These are phyloP conservation scores for Engraulis encrasicolus DNA, from an alignment of 2,113 vertebrate species.

Conservation along the genomic window DNA sequence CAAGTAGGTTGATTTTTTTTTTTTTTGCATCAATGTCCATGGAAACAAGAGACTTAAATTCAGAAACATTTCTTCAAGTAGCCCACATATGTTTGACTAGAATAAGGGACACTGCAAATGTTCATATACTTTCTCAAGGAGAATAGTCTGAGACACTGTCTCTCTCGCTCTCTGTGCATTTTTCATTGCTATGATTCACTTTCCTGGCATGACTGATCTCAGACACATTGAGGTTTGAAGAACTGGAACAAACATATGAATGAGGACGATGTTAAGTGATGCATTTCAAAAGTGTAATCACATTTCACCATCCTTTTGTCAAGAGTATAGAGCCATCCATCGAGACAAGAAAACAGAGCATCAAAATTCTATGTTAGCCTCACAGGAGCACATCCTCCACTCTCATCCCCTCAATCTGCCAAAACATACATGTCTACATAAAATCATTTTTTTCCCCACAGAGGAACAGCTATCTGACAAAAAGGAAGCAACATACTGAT, in stretches of 20 bases:
- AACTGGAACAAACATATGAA: not conserved
- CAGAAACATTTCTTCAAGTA: no score
- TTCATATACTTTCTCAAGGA: no score
- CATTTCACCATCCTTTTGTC: not conserved
- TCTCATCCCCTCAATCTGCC: not conserved
- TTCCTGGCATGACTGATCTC: not conserved
- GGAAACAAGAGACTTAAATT: no score
- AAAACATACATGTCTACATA: not conserved
- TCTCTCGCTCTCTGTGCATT: not conserved
- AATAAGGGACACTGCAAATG: no score
- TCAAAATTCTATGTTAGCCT: not conserved
- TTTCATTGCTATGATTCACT: not conserved
- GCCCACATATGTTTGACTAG: no score
- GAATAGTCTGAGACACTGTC: not conserved
- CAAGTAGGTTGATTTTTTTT: no score
- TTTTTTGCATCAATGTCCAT: no score
- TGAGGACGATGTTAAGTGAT: not conserved
- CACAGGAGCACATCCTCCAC: not conserved
- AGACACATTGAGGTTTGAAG: not conserved
- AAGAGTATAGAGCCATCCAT: not conserved
- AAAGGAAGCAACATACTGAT: not conserved
- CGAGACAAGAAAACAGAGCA: not conserved
- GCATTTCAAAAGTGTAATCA: not conserved
- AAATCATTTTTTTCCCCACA: not conserved
- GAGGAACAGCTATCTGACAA: not conserved